phyloP scores from a whole-genome alignment of 2,797 vertebrate genomes.

The Acipenser ruthenus region DNA sequence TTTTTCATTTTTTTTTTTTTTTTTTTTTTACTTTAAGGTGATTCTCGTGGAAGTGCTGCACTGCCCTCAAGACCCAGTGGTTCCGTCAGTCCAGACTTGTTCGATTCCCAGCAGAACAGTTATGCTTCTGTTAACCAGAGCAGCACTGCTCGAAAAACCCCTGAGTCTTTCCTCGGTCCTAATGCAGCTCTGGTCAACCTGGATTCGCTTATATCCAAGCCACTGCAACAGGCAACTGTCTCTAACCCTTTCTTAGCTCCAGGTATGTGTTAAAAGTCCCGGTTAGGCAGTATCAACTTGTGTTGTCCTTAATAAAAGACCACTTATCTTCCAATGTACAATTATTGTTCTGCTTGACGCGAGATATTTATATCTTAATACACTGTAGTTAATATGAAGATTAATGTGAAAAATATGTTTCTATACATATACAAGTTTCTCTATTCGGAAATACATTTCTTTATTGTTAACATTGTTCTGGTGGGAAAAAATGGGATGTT shows the following conservation, averaged over 20 bases:
- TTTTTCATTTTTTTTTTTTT: too few species aligned
- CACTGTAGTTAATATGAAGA: too few species aligned
- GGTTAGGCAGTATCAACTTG: too few species aligned
- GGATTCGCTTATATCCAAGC: constrained; percentile 74
- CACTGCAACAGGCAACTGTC: constrained; percentile 64
- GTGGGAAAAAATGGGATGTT: too few species aligned
- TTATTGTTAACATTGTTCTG: too few species aligned
- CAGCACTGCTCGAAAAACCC: constrained; percentile 58
- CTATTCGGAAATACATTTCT: too few species aligned
- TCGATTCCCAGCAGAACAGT: constrained; percentile 67
- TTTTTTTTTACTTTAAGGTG: constrained; percentile 29
- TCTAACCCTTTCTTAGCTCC: constrained; percentile 86
- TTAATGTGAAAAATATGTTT: too few species aligned
- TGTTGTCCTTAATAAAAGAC: neutral
- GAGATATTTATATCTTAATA: too few species aligned
- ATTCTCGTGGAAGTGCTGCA: constrained; percentile 50
- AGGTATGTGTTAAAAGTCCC: constrained; percentile 52
- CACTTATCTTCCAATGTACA: too few species aligned
- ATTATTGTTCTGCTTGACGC: too few species aligned
- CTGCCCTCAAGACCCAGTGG: constrained; percentile 69
- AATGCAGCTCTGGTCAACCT: constrained; percentile 79
- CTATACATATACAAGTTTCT: too few species aligned
- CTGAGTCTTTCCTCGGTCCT: constrained; percentile 75
- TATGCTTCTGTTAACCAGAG: constrained; percentile 40
- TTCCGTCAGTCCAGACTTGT: constrained; percentile 76